A percentile compares a stretch with the other conserved stretches of the same genome.
phyloP scores from a whole-genome alignment of 1,140 invertebrate species.

The Penaeus indicus region DNA sequence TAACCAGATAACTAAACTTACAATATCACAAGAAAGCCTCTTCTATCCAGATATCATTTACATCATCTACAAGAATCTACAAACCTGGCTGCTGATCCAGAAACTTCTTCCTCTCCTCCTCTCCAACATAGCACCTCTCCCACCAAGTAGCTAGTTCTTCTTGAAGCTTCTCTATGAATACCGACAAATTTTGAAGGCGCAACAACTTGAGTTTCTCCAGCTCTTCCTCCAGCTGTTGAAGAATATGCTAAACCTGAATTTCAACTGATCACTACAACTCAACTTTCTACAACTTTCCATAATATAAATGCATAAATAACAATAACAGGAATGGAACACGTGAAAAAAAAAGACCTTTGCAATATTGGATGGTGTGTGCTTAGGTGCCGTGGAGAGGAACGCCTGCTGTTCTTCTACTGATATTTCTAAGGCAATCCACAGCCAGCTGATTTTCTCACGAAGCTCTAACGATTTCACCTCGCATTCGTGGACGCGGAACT shows the following conservation, averaged over 20 bases:
- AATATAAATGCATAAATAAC: not conserved
- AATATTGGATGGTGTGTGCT: conserved; percentile 53
- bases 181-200: conserved; percentile 78
- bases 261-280: not conserved
- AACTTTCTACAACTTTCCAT: not conserved
- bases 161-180: conserved; percentile 80
- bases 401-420: conserved; percentile 39
- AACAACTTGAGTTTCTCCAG: conserved; percentile 77
- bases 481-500: conserved; percentile 45
- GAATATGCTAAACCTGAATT: not conserved
- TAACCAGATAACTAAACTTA: not conserved
- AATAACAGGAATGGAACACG: not conserved
- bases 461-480: conserved; percentile 41
- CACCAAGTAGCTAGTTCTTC: conserved; percentile 79
- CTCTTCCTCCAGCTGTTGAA: conserved; percentile 73
- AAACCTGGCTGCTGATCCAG: conserved; percentile 9
- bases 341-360: conserved; percentile 28
- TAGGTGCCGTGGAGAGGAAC: conserved; percentile 56
- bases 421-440: conserved; percentile 40
- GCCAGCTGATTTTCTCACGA: conserved; percentile 29
- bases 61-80: not conserved
- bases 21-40: not conserved
- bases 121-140: conserved; percentile 79
- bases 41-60: not conserved
- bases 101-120: conserved; percentile 73